phyloP scores from a whole-genome alignment of 2,113 vertebrate genomes.

The crab-eating macaque (Macaca fascicularis) region T2T-MFA8v1.1 NC_088379.1:57566501-57567000 shows the following conservation, averaged over 20 bases:
- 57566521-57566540: background rate
- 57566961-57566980: background rate
- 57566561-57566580: background rate
- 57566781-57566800: background rate
- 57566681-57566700: background rate
- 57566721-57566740: background rate
- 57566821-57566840: background rate
- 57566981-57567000: background rate
- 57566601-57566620: background rate
- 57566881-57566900: background rate
- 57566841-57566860: background rate
- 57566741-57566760: background rate
- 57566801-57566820: background rate
- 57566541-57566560: background rate
- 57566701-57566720: background rate
- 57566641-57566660: background rate
- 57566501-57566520: conserved; percentile 7
- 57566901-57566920: background rate
- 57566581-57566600: conserved; percentile 38
- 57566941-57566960: background rate
- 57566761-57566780: background rate
- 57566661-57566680: background rate
- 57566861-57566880: background rate
- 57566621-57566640: background rate
- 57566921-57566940: background rate